Base-by-base conservation (phyloP, 2,888 invertebrate species). In the Pharmacophagus antenor region DNA sequence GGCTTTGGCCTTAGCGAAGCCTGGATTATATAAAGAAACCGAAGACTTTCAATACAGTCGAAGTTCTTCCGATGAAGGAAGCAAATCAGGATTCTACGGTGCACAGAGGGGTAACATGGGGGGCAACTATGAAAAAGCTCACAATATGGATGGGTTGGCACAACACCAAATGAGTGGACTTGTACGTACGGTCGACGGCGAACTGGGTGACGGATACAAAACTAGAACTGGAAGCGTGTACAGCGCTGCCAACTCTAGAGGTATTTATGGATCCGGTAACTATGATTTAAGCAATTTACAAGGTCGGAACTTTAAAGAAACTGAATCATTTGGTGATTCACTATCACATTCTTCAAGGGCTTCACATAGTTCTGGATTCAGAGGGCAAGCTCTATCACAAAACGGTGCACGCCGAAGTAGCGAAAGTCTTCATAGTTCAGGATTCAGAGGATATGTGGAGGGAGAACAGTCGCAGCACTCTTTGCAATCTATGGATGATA, bases 51-150 rank as follows among this genome's bases (percentile, higher is more conserved):
- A 91, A 71, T 91, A 74, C 69, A 83, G 89, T 18, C 79, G 91
- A 67, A 89, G 88, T 65, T 89, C 89, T n/a, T 76, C 87, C 1
- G 91, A 89, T 59, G 90, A 90, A 23, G 91, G 90, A 15, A 67
- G 67, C 15, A 90, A 89, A 68, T 73, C 88, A 15, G 91, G 91
- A 15, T 91, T 63, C 65, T 91, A 91, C 62, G 89, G 84, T 17
- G 85, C 91, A 10, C 91, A 91, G 63, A 77, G 89, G 67, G 91
- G 91, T n/a, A 91, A 91, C 63, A 85, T 89, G 88, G 91, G 91
- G 17, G 91, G 91, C 2, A 91, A 91, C 66, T 91, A 79, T 66
- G 91, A 91, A 74, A 77, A 76, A 27, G 84, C 91, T 5, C 91
- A 91, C 64, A 91, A 91, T 64, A 91, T 91, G 91, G 91, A 91